phyloP scores from a whole-genome alignment of 64 coral and sea anemone species.

The Montipora capricornis region DNA sequence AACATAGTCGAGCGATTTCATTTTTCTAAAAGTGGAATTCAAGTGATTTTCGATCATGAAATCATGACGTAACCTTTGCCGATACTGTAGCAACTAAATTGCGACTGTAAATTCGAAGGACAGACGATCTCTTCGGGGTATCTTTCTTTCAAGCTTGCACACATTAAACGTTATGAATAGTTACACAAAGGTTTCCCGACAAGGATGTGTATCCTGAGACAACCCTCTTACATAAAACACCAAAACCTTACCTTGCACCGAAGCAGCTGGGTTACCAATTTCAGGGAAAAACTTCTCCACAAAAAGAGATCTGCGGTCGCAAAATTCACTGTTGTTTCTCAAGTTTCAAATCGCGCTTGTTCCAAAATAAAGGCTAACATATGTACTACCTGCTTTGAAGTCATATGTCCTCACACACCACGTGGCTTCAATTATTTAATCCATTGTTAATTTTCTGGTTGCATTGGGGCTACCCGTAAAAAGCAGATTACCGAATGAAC shows the following conservation, averaged over 20 bases:
- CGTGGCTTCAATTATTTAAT: conserved; percentile 27
- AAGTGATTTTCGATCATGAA: background rate
- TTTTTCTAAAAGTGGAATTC: background rate
- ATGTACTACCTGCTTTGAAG: conserved; percentile 44
- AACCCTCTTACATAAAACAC: background rate
- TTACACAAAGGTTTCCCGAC: background rate
- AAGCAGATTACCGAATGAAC: background rate
- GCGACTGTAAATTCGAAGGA: too few relatives aligned
- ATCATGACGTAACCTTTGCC: background rate
- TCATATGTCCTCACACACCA: conserved; percentile 41
- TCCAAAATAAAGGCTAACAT: background rate
- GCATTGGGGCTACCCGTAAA: conserved; percentile 9
- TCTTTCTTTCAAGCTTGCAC: too few relatives aligned
- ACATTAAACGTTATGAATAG: background rate
- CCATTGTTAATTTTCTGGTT: conserved; percentile 31
- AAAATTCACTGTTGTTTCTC: background rate
- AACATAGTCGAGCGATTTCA: background rate
- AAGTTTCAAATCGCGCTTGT: background rate
- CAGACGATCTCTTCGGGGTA: too few relatives aligned
- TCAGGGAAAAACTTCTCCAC: background rate
- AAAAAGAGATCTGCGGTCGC: background rate
- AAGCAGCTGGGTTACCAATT: background rate
- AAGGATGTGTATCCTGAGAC: background rate
- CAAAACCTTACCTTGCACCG: background rate
- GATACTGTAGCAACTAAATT: background rate